phyloP scores from a whole-genome alignment of 2,888 invertebrate genomes.

The Eudemis profundana region DNA sequence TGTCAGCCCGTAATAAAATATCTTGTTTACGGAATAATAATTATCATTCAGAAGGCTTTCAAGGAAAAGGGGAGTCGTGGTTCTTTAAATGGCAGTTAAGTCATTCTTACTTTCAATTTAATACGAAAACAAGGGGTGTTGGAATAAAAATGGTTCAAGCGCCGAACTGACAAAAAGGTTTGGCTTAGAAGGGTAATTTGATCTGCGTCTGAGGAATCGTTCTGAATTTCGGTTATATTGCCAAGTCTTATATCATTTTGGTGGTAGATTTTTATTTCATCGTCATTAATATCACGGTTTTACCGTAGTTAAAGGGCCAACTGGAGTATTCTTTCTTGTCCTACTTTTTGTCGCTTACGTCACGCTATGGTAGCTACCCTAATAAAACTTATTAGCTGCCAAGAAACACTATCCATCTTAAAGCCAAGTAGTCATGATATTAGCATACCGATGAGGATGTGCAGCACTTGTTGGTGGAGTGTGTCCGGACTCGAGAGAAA shows the following conservation, averaged over 20 bases:
- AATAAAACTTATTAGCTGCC: no score
- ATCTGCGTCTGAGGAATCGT: not conserved
- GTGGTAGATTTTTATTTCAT: not conserved
- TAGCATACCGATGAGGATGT: no score
- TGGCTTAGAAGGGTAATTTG: not conserved
- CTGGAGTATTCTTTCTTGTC: no score
- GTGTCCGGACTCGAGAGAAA: no score
- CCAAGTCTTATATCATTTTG: conserved; percentile 1
- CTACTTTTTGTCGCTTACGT: no score
- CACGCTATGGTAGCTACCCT: no score
- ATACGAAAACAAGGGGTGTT: not conserved
- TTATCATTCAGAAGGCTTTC: conserved; percentile 26
- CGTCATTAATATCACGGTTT: no score
- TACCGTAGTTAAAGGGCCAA: no score
- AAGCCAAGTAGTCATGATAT: no score
- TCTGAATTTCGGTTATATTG: not conserved
- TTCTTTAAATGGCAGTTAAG: not conserved
- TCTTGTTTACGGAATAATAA: conserved; percentile 27
- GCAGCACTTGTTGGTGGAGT: no score
- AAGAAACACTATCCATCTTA: no score
- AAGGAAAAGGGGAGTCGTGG: conserved; percentile 6
- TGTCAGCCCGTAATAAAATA: conserved; percentile 22
- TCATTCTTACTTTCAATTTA: not conserved
- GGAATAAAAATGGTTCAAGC: not conserved
- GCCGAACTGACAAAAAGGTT: not conserved